Evolutionary conservation across 1,140 invertebrate genomes (phyloP).

Genomic region (Metopolophium dirhodum): DNA sequence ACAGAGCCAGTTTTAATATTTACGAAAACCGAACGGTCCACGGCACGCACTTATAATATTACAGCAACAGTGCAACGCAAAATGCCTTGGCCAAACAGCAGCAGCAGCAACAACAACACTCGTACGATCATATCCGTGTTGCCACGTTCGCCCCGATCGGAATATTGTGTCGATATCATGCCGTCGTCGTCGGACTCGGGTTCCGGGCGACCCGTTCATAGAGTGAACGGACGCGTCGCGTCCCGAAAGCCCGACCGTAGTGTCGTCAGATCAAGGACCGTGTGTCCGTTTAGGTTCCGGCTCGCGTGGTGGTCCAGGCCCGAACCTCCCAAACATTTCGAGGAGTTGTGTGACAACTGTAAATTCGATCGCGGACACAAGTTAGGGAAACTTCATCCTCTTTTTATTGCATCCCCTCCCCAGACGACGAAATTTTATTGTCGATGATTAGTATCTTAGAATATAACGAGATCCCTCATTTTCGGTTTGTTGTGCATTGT

Average conservation of each 20-base stretch:
- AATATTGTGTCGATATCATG: not conserved
- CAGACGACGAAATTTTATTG: not conserved
- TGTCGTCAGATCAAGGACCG: not conserved
- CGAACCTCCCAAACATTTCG: not conserved
- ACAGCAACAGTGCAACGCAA: not conserved
- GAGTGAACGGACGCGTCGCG: not conserved
- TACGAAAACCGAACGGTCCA: not conserved
- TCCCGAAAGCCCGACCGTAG: not conserved
- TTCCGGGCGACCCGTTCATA: not conserved
- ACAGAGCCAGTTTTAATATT: not conserved
- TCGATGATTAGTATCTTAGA: not conserved
- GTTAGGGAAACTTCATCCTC: not conserved
- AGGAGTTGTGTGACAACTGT: not conserved
- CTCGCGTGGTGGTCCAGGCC: not conserved
- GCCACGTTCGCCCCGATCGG: not conserved
- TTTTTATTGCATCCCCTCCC: not conserved
- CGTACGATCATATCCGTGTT: conserved; percentile 12
- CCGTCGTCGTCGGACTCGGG: not conserved
- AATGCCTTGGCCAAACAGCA: not conserved
- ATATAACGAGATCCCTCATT: not conserved
- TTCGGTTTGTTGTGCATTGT: conserved; percentile 55
- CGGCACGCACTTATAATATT: too few relatives aligned
- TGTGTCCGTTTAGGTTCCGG: conserved; percentile 47
- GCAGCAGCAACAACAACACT: not conserved
- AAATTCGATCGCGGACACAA: not conserved